Evolutionary conservation across 2,888 invertebrate species (phyloP), one percentile per base, ranked within the genome.

Genomic region (Caenorhabditis sp.): DNA sequence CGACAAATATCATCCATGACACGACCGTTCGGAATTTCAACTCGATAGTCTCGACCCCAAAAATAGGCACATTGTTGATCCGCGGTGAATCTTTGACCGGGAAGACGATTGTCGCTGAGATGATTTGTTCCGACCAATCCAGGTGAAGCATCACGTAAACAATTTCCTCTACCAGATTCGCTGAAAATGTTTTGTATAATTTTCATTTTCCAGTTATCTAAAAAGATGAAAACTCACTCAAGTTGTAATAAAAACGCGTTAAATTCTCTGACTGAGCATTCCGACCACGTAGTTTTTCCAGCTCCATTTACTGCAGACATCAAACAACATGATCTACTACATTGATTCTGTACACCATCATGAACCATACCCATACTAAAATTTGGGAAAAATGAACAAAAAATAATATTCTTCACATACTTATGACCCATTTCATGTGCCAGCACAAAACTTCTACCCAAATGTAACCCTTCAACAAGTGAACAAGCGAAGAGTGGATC

Each of bases 391-490:
- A 19, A 57, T 31, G 10, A 57, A 31, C 26, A 24, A 57, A 57
- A 27, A 31, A 1, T 23, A 19, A 14, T 36, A 1, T 31, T 62
- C n/a, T 55, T 4, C 24, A 43, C 82, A 72, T 62, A 88, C 88
- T 87, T 88, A 68, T 88, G 88, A 6, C 88, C 88, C 87, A 88
- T 86, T 79, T 88, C 88, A 62, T 88, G 88, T 17, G 88, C 88
- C 26, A 88, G 61, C 10, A 87, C 87, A 66, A 87, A 87, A 8
- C 83, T 84, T 62, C 87, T 68, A 26, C 87, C 87, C 31, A 87
- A 74, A 70, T 87, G 87, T 26, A 87, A 76, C 14, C 87, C 87
- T 72, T 87, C 87, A 0, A 87, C 87, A 10, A 87, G 71, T 5
- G 83, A 81, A 62, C 87, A 87, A 23, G 87, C 84, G 63, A 87